Percentiles rank a stretch among this genome's conserved stretches.
Conservation (phyloP, 2,888 invertebrate genomes). For the Therioaphis trifolii region DNA sequence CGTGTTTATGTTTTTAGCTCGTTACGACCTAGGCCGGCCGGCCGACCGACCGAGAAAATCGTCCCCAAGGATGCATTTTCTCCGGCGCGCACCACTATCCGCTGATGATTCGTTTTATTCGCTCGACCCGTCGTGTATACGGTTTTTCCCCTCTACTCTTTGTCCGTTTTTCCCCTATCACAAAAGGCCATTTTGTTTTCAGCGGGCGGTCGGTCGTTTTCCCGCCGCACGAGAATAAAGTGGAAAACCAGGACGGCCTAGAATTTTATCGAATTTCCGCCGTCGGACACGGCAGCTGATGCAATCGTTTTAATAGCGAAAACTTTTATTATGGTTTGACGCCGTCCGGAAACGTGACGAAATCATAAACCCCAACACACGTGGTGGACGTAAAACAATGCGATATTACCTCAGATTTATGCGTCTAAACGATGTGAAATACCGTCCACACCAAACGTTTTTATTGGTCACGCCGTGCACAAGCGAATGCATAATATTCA, state of each 20-base stretch:
- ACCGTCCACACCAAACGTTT: background rate
- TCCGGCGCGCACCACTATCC: background rate
- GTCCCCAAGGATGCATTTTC: slow-evolving; percentile 55
- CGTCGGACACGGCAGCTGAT: slow-evolving; percentile 35
- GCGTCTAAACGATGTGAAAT: slow-evolving; percentile 24
- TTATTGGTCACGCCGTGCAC: background rate
- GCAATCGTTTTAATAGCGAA: slow-evolving; percentile 41
- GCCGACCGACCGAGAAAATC: slow-evolving; percentile 20
- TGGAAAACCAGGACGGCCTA: slow-evolving; percentile 19
- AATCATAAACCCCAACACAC: slow-evolving; percentile 18
- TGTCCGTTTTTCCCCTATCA: background rate
- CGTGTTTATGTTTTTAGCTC: slow-evolving; percentile 30
- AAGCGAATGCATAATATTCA: slow-evolving; percentile 13
- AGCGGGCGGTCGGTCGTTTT: background rate
- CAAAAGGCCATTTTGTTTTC: slow-evolving; percentile 40
- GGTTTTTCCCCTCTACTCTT: slow-evolving; percentile 5
- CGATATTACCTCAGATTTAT: slow-evolving; percentile 18
- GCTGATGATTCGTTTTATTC: slow-evolving; percentile 52
- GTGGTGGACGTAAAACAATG: background rate
- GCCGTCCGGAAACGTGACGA: slow-evolving; percentile 2
- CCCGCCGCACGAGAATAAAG: slow-evolving; percentile 16
- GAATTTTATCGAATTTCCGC: slow-evolving; percentile 49
- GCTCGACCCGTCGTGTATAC: background rate
- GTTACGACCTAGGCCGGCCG: slow-evolving; percentile 9
- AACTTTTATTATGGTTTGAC: slow-evolving; percentile 40